Evolutionary conservation across 1,140 invertebrate species (phyloP), one percentile per base, ranked within the genome.

Genomic region (Drosophila subobscura): DNA sequence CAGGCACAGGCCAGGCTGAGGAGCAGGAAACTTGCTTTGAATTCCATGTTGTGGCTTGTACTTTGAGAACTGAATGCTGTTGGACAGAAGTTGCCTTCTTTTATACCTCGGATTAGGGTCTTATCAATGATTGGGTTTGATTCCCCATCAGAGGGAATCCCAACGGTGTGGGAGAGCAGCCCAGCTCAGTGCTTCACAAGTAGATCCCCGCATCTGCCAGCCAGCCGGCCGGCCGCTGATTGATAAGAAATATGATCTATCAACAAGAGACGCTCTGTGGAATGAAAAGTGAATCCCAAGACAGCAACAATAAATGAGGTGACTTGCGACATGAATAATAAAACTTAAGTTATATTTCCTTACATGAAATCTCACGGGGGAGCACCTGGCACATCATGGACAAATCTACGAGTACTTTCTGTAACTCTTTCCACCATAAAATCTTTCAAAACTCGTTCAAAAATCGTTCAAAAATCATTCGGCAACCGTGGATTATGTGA

Each of bases 101-200:
- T 60, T 61, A 73, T 74, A 66, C 8, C 29, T 23, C 29, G 7
- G 22, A 22, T 37, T 29, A 40, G 23, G n/a, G 41, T 8, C 40
- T 63, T 79, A 79, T 79, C 77, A 64, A 27, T 2, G 0, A 27
- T 0, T 12, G 8, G 8, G 45, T 73, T 81, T 60, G 61, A 73
- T 68, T 70, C 57, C 71, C 77, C 37, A 12, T 7, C 4, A 52
- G 77, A 52, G 77, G 79, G 79, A 83, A 51, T 65, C 79, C 59
- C 74, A 40, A 37, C 40, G 4, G 5, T 25, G 42, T 12, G 12
- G 29, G 8, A 5, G 6, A 7, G 4, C 33, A 4, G 12, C 3
- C 3, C 6, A n/a, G 41, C 46, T 42, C 42, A 51, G 73, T 77
- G 60, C 47, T 81, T 60, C 72, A 44, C 56, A 50, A 47, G 79